These are phyloP conservation scores for Triops longicaudatus DNA, from an alignment of 1,140 invertebrate genomes.

Conservation along the genomic window DNA sequence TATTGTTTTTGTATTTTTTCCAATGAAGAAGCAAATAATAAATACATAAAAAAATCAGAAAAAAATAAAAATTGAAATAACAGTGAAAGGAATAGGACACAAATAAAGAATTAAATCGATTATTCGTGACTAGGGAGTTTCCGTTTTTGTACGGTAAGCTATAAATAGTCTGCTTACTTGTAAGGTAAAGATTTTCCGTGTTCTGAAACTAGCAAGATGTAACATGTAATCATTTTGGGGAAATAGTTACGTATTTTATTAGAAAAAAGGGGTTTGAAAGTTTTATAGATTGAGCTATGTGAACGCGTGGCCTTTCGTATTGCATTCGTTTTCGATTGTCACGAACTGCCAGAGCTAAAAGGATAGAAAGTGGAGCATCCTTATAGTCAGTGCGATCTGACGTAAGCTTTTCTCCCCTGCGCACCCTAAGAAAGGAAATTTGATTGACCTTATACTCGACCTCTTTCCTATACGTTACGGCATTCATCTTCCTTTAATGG, in stretches of 20 bases:
- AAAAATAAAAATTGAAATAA: too few relatives aligned
- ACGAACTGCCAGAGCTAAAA: neutral
- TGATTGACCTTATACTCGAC: conserved; percentile 4
- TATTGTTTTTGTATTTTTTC: too few relatives aligned
- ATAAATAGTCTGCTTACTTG: too few relatives aligned
- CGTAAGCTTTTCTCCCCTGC: neutral
- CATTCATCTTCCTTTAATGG: neutral
- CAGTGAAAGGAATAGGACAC: too few relatives aligned
- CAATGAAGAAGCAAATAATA: too few relatives aligned
- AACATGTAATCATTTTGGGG: too few relatives aligned
- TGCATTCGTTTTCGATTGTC: neutral
- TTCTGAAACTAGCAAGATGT: too few relatives aligned
- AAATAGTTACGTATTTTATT: too few relatives aligned
- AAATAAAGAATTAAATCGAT: neutral
- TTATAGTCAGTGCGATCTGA: neutral
- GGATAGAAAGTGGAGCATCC: neutral
- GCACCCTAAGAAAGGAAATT: neutral
- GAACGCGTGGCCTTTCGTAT: neutral
- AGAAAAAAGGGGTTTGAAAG: too few relatives aligned
- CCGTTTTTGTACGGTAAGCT: neutral
- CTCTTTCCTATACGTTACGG: neutral
- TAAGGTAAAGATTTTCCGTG: neutral
- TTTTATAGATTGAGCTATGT: neutral
- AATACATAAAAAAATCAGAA: too few relatives aligned
- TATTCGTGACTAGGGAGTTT: neutral